Evolutionary conservation across 2,888 invertebrate genomes (phyloP).

Genomic region (Drosophila dives): DNA sequence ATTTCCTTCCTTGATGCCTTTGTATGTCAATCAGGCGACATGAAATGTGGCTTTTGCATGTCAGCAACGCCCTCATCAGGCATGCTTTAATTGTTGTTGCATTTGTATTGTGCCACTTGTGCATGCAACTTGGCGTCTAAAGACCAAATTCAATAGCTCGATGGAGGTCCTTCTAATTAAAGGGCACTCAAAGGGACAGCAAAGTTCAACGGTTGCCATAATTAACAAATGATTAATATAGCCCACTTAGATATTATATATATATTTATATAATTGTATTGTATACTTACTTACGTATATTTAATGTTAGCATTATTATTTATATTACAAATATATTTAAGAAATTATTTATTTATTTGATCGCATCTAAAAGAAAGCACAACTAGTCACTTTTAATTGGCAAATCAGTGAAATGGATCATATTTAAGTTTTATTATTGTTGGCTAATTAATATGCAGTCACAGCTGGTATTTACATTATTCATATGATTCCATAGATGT

Average conservation of each 20-base stretch:
- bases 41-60: constrained; percentile 66
- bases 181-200: not conserved
- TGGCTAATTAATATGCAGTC: not conserved
- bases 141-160: constrained; percentile 25
- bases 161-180: constrained; percentile 17
- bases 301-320: not conserved
- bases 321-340: no score
- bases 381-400: no score
- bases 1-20: constrained; percentile 41
- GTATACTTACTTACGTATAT: not conserved
- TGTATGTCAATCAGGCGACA: constrained; percentile 73
- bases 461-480: not conserved
- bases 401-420: not conserved
- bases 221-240: not conserved
- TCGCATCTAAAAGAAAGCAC: not conserved
- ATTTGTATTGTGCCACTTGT: constrained; percentile 4
- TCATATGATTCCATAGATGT: not conserved
- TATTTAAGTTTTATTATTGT: not conserved
- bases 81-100: constrained; percentile 10
- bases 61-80: constrained; percentile 48
- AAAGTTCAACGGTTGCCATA: not conserved
- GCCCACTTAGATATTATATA: not conserved
- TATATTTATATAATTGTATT: not conserved
- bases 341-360: not conserved
- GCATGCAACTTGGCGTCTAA: constrained; percentile 13